Conservation (phyloP, 1,140 invertebrate species). For the Harlomillsia oculata region DNA sequence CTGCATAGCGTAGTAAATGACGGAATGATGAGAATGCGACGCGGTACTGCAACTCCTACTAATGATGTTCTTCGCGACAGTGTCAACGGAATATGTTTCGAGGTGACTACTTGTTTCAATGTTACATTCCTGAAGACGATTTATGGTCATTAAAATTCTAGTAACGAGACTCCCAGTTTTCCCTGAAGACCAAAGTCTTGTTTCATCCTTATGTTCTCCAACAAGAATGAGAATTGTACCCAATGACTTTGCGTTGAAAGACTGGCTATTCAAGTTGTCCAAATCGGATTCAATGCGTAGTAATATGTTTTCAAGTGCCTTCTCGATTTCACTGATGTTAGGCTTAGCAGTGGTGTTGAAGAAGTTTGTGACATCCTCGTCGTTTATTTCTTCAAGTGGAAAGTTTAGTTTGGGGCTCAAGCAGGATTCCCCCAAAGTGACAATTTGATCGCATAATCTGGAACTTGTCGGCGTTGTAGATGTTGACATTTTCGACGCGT, state of each 20-base stretch:
- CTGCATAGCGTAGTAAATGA: constrained; percentile 35
- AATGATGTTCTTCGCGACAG: neutral
- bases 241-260: neutral
- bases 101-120: neutral
- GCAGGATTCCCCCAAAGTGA: neutral
- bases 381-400: constrained; percentile 2
- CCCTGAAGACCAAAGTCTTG: constrained; percentile 1
- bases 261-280: neutral
- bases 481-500: too few species aligned
- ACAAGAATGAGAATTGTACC: constrained; percentile 36
- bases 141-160: neutral
- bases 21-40: too few species aligned
- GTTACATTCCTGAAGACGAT: neutral
- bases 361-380: constrained; percentile 14
- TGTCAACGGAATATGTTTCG: neutral
- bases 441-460: neutral
- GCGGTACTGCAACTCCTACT: too few species aligned
- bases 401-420: neutral
- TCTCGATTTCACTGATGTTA: neutral
- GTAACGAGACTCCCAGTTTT: constrained; percentile 9
- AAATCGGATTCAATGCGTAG: too few species aligned
- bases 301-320: neutral
- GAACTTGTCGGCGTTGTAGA: too few species aligned
- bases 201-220: constrained; percentile 39
- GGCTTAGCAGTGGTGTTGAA: constrained; percentile 9